A percentile compares a stretch with the other conserved stretches of the same genome.
Evolutionary conservation across 2,113 vertebrate species (phyloP).

Genomic region (Cephalopholis sonnerati): DNA sequence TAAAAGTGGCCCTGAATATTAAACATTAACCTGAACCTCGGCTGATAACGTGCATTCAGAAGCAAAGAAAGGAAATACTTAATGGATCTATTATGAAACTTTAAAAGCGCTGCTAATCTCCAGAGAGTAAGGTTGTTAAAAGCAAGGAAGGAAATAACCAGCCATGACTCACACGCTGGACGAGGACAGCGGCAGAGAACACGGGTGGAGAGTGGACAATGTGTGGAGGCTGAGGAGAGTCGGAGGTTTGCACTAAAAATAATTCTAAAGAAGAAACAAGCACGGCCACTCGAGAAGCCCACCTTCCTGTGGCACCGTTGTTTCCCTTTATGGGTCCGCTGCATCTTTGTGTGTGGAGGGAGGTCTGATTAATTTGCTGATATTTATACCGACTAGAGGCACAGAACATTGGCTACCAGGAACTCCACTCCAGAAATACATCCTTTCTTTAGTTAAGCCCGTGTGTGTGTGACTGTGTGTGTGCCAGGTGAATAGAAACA

Average conservation of each 20-base stretch:
- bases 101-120: slow-evolving; percentile 59
- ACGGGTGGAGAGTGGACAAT: slow-evolving; percentile 34
- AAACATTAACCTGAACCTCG: slow-evolving; percentile 14
- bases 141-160: slow-evolving; percentile 13
- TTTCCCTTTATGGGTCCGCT: slow-evolving; percentile 4
- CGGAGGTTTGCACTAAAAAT: slow-evolving; percentile 65
- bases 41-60: slow-evolving; percentile 18
- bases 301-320: slow-evolving; percentile 37
- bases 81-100: slow-evolving; percentile 58
- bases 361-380: background rate
- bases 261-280: slow-evolving; percentile 32
- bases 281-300: slow-evolving; percentile 7
- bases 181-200: slow-evolving; percentile 14
- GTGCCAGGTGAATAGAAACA: slow-evolving; percentile 36
- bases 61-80: background rate
- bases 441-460: background rate
- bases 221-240: slow-evolving; percentile 32
- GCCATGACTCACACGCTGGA: slow-evolving; percentile 53
- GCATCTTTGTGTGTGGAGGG: background rate
- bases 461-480: background rate
- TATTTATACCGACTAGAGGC: background rate
- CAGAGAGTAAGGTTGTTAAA: slow-evolving; percentile 29
- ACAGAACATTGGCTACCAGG: background rate
- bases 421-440: slow-evolving; percentile 21
- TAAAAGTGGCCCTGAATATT: slow-evolving; percentile 34